A percentile compares a stretch with the other conserved stretches of the same genome.
Evolutionary conservation across 2,113 vertebrate genomes (phyloP).

Genomic region (Oryzias javanicus): DNA sequence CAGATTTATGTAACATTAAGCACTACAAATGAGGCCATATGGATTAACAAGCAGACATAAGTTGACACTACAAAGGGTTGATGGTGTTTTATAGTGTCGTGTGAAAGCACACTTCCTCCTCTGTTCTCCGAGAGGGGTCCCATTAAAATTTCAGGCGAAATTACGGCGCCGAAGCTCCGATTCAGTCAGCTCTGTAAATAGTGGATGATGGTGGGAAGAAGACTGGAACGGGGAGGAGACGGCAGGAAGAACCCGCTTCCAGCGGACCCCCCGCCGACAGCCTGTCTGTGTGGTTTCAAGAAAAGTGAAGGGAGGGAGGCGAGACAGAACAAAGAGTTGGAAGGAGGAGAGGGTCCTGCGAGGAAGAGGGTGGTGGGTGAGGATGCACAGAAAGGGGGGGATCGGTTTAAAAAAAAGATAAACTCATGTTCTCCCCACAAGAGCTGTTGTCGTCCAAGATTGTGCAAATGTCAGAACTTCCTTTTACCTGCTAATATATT

Average conservation of each 20-base stretch:
- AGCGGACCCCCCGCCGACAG: conserved; percentile 25
- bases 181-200: conserved; percentile 29
- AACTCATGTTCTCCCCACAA: conserved; percentile 25
- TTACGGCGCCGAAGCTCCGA: conserved; percentile 27
- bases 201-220: conserved; percentile 42
- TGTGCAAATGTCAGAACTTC: no score
- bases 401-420: conserved; percentile 26
- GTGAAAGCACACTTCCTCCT: conserved; percentile 11
- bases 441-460: background rate
- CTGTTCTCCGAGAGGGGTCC: conserved; percentile 39
- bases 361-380: background rate
- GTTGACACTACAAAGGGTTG: background rate
- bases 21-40: conserved; percentile 27
- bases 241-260: conserved; percentile 8
- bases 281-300: conserved; percentile 37
- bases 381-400: background rate
- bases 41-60: conserved; percentile 12
- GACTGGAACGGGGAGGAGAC: conserved; percentile 30
- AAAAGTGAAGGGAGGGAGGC: conserved; percentile 5
- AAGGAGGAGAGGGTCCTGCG: background rate
- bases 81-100: background rate
- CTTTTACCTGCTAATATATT: no score
- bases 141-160: conserved; percentile 32
- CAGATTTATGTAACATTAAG: conserved; percentile 30
- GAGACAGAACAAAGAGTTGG: background rate